phyloP scores from a whole-genome alignment of 2,797 vertebrate genomes.

The Phylloscopus collybita region DNA sequence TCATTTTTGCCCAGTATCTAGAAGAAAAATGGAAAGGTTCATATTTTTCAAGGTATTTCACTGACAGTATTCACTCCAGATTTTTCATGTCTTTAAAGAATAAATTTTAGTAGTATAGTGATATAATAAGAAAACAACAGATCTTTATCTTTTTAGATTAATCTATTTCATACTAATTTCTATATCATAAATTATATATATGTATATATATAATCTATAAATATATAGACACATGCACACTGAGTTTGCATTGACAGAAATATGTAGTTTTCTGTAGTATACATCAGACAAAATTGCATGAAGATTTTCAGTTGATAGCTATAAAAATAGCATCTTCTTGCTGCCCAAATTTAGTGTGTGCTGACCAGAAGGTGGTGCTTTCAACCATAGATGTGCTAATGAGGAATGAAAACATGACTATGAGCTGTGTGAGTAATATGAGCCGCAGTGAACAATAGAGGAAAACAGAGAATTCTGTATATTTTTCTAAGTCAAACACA shows the following conservation, averaged over 20 bases:
- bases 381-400: conserved; percentile 3
- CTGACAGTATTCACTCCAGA: neutral
- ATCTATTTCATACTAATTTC: neutral
- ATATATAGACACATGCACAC: neutral
- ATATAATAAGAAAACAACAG: neutral
- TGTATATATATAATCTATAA: no score
- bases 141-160: neutral
- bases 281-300: neutral
- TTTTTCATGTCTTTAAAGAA: neutral
- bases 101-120: neutral
- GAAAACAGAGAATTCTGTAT: neutral
- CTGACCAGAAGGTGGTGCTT: conserved; percentile 65
- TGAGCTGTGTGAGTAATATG: neutral
- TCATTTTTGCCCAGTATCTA: neutral
- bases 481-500: neutral
- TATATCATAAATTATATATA: neutral
- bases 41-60: neutral
- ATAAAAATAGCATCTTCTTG: neutral
- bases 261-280: neutral
- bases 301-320: neutral
- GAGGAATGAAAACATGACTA: neutral
- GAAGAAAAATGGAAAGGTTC: neutral
- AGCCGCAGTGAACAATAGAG: neutral
- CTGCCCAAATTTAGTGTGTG: neutral
- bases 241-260: neutral